These are phyloP conservation scores for Caenorhabditis macrosperma DNA, from an alignment of 2,888 invertebrate genomes.

Conservation along the genomic window DNA sequence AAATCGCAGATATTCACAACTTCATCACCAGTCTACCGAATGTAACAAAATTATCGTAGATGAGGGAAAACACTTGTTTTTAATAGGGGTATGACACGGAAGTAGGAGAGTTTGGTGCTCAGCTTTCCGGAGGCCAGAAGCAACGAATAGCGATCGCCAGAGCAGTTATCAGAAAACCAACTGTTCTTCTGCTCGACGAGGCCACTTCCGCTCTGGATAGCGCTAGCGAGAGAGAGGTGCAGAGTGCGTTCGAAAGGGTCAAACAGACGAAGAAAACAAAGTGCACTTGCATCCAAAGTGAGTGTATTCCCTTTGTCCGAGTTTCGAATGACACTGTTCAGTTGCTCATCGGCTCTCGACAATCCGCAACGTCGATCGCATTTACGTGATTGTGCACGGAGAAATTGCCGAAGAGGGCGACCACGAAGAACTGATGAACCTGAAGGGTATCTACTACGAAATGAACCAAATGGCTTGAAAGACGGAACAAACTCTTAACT, in stretches of 20 bases:
- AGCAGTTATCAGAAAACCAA: constrained; percentile 84
- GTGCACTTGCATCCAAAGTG: constrained; percentile 76
- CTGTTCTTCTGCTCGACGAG: constrained; percentile 77
- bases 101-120: constrained; percentile 87
- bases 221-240: constrained; percentile 69
- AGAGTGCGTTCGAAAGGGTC: constrained; percentile 51
- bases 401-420: constrained; percentile 70
- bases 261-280: constrained; percentile 53
- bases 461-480: constrained; percentile 69
- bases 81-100: constrained; percentile 87
- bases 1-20: constrained; percentile 82
- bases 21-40: constrained; percentile 81
- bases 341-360: constrained; percentile 83
- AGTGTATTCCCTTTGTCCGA: constrained; percentile 4
- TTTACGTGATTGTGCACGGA: constrained; percentile 82
- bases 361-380: constrained; percentile 82
- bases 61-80: background rate
- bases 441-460: constrained; percentile 76
- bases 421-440: constrained; percentile 72
- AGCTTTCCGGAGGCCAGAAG: constrained; percentile 90
- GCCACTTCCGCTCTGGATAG: constrained; percentile 78
- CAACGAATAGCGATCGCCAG: constrained; percentile 91
- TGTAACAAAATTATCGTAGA: constrained; percentile 45
- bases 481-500: constrained; percentile 3
- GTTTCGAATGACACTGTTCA: constrained; percentile 60